Evolutionary conservation across 2,888 invertebrate genomes (phyloP), one percentile per base, ranked within the genome.

Genomic region (Baronia brevicornis): DNA sequence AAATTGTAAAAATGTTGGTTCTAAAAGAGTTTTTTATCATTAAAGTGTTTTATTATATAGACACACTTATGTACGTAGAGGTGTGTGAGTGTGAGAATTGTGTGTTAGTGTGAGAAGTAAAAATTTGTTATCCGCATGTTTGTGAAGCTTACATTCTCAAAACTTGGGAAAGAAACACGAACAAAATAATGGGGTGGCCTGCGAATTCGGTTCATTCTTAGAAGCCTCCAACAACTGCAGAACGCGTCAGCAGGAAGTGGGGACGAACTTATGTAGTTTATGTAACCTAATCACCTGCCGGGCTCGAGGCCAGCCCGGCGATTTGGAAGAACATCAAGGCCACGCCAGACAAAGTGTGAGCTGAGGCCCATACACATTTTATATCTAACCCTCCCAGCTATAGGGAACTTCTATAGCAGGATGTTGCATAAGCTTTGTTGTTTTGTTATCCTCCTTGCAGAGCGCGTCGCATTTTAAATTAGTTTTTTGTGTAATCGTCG

Each of bases 231-330:
- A 72, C 74, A 79, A 84, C 78, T 78, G 82, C 75, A 66, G 63
- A 71, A 62, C 78, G 74, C 66, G 72, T 67, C 64, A 73, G 70
- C 79, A 80, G 84, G 82, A 82, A 84, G 78, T 79, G 62, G 79
- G 77, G 79, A 69, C 67, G 73, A 70, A 58, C 72, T 72, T 67
- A n/a, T n/a, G n/a, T n/a, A 78, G 78, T 78, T 80, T 82, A 80
- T 80, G 82, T 82, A 84, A 84, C 78, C 73, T 78, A 84, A 84
- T 84, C 84, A 84, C 82, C 84, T 84, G 80, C 77, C 68, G 47
- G 38, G 61, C 60, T 68, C 72, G 72, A 74, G 78, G 77, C 70
- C 73, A 73, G 59, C 39, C 53, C 57, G 57, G 48, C 52, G 53
- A 57, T 66, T 67, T 60, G 69, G 64, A 77, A 80, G 75, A 79